A percentile compares a stretch with the other conserved stretches of the same genome.
Conservation (phyloP, 2,113 vertebrate species). For the Scortum barcoo region DNA sequence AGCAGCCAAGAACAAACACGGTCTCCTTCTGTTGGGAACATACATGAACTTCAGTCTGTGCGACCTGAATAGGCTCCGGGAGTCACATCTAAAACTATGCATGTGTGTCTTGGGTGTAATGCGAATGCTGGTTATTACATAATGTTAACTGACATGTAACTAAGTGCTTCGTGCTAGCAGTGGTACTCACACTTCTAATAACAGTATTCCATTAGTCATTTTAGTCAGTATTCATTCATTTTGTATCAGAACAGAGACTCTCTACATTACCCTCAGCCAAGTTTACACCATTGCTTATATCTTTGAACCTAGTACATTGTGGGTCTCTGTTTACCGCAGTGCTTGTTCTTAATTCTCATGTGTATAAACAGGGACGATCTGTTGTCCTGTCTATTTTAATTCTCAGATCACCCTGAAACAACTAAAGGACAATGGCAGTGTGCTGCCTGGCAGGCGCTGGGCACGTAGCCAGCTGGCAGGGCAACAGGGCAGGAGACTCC, state of each 20-base stretch:
- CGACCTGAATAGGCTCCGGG: constrained; percentile 32
- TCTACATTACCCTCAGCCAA: background rate
- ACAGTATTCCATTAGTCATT: constrained; percentile 15
- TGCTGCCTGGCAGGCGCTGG: constrained; percentile 79
- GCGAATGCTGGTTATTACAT: constrained; percentile 18
- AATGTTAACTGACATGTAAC: constrained; percentile 27
- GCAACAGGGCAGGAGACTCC: constrained; percentile 65
- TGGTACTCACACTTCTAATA: constrained; percentile 30
- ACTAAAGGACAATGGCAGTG: constrained; percentile 80
- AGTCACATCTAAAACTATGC: constrained; percentile 52
- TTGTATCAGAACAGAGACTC: background rate
- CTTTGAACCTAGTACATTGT: constrained; percentile 26
- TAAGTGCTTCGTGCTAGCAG: constrained; percentile 24
- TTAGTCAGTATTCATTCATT: constrained; percentile 42
- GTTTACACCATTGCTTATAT: constrained; percentile 35
- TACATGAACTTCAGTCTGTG: constrained; percentile 46
- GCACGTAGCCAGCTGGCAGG: constrained; percentile 80
- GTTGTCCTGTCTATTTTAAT: constrained; percentile 74
- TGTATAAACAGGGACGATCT: constrained; percentile 48
- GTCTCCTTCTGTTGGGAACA: constrained; percentile 76
- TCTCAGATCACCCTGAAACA: constrained; percentile 78
- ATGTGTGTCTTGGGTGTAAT: constrained; percentile 20
- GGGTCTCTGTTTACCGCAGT: constrained; percentile 6
- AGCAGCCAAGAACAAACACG: constrained; percentile 77
- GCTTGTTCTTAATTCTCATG: constrained; percentile 46